Percentiles rank a stretch among this genome's conserved stretches.
These are phyloP conservation scores for Shinisaurus crocodilurus DNA, from an alignment of 2,113 vertebrate genomes.

Conservation along the genomic window DNA sequence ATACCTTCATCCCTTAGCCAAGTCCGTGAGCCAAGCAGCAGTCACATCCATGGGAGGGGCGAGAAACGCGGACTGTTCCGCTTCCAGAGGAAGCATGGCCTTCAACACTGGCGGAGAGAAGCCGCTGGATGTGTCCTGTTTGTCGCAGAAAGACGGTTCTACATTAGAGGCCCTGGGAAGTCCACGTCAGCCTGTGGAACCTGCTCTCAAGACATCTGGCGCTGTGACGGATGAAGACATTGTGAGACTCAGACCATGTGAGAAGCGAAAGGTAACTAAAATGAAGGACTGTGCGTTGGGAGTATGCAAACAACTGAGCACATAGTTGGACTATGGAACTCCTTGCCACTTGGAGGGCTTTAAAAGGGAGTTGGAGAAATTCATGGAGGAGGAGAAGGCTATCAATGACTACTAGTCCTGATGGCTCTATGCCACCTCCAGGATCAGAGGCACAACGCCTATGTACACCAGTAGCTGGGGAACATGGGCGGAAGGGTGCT, in stretches of 20 bases:
- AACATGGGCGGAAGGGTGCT: too few species aligned
- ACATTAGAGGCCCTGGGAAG: neutral
- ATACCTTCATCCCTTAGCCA: slow-evolving; percentile 77
- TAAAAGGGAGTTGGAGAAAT: too few species aligned
- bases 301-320: too few species aligned
- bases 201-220: slow-evolving; percentile 76
- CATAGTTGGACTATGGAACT: too few species aligned
- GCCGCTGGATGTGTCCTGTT: fast-evolving
- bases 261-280: slow-evolving; percentile 87
- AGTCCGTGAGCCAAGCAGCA: slow-evolving; percentile 14
- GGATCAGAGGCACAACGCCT: too few species aligned
- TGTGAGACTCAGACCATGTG: slow-evolving; percentile 82
- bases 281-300: too few species aligned
- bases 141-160: neutral
- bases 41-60: fast-evolving
- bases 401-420: too few species aligned
- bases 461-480: too few species aligned
- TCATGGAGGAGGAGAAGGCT: too few species aligned
- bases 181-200: fast-evolving
- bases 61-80: neutral
- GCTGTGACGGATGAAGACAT: slow-evolving; percentile 85
- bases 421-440: too few species aligned
- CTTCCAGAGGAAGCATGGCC: neutral
- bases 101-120: neutral
- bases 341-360: too few species aligned